Evolutionary conservation across 2,113 vertebrate genomes (phyloP).

Genomic region (Xiphophorus couchianus): DNA sequence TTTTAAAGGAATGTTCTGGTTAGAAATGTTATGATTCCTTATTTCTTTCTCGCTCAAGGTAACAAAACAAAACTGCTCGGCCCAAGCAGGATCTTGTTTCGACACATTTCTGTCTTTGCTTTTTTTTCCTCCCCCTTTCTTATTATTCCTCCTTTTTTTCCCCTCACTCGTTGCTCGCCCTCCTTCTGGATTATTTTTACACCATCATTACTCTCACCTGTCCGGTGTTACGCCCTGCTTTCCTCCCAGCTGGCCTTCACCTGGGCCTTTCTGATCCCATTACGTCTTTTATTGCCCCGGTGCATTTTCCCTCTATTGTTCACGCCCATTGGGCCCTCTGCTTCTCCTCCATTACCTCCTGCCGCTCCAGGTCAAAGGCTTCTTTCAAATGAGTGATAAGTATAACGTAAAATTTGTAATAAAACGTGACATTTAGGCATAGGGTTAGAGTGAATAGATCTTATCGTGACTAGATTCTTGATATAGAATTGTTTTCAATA

Average conservation of each 20-base stretch:
- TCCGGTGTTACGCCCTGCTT: slow-evolving; percentile 21
- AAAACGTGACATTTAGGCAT: too few relatives aligned
- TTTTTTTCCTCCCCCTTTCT: background rate
- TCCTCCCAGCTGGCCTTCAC: slow-evolving; percentile 18
- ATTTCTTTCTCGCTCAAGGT: slow-evolving; percentile 2
- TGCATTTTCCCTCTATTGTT: slow-evolving; percentile 5
- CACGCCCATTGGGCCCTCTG: slow-evolving; percentile 8
- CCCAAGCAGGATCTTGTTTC: slow-evolving; percentile 30
- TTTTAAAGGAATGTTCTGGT: background rate
- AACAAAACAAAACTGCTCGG: background rate
- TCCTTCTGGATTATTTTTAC: slow-evolving; percentile 8
- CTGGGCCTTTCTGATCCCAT: slow-evolving; percentile 16
- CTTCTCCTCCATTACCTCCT: background rate
- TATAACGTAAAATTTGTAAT: too few relatives aligned
- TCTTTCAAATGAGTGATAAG: slow-evolving; percentile 23
- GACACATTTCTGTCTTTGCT: background rate
- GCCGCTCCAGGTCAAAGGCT: slow-evolving; percentile 7
- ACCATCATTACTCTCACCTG: slow-evolving; percentile 25
- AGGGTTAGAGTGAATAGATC: too few relatives aligned
- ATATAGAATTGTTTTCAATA: too few relatives aligned
- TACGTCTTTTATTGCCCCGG: background rate
- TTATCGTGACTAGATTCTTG: too few relatives aligned
- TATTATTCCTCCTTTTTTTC: background rate
- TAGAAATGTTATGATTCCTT: background rate
- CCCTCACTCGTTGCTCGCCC: background rate